Conservation (phyloP, 2,888 invertebrate genomes). For the Brenthis hecate region DNA sequence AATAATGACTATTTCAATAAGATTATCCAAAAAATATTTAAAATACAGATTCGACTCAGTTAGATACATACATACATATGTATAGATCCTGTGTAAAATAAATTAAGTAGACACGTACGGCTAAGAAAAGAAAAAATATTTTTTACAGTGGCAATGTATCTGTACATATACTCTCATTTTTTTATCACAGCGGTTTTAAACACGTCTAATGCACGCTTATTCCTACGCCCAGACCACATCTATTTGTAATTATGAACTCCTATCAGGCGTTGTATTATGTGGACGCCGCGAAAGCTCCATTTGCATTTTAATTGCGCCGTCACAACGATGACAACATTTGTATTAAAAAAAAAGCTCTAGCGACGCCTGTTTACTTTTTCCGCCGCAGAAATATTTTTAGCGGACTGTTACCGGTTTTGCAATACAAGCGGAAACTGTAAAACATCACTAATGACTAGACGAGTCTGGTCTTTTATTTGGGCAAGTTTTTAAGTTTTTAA, state of each 20-base stretch:
- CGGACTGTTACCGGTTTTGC: slow-evolving; percentile 3
- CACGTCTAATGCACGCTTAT: no score
- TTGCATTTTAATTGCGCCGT: slow-evolving; percentile 36
- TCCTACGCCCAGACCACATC: not conserved
- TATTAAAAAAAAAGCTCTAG: slow-evolving; percentile 16
- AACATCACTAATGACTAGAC: slow-evolving; percentile 11
- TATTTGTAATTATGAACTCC: slow-evolving; percentile 22
- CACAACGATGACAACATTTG: slow-evolving; percentile 29
- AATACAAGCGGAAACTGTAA: slow-evolving; percentile 4
- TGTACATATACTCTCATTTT: no score
- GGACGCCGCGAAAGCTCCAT: slow-evolving; percentile 21
- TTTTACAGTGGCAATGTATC: no score
- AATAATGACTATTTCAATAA: no score
- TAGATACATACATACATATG: no score
- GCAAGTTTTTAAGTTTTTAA: not conserved
- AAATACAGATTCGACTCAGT: no score
- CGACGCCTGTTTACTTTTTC: slow-evolving; percentile 23
- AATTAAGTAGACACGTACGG: no score
- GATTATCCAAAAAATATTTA: no score
- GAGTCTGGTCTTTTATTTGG: not conserved
- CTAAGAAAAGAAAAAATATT: no score
- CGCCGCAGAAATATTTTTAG: slow-evolving; percentile 25
- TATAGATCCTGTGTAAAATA: no score
- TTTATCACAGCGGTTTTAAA: no score
- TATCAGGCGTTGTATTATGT: slow-evolving; percentile 16